These are phyloP conservation scores for Sitophilus oryzae DNA, from an alignment of 1,140 invertebrate genomes.

Conservation along the genomic window DNA sequence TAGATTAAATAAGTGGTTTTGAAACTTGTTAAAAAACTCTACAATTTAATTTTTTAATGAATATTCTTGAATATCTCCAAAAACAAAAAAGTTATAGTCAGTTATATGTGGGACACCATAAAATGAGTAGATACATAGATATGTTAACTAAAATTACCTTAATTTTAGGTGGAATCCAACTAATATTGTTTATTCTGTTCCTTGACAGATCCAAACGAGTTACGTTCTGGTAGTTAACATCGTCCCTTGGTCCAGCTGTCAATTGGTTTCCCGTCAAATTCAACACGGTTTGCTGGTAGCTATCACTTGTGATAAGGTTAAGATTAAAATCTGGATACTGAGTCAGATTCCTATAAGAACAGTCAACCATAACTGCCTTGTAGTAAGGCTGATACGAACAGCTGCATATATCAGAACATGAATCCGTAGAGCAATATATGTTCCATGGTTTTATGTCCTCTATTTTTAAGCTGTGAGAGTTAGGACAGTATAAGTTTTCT, in stretches of 20 bases:
- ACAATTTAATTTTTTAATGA: too few species aligned
- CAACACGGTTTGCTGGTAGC: slow-evolving; percentile 11
- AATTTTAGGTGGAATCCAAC: slow-evolving; percentile 28
- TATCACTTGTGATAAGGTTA: not conserved
- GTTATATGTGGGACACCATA: not conserved
- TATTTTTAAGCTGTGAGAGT: not conserved
- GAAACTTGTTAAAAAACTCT: too few species aligned
- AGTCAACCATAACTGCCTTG: slow-evolving; percentile 22
- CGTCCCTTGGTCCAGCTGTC: not conserved
- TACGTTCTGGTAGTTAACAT: slow-evolving; percentile 21
- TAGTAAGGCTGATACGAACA: slow-evolving; percentile 19
- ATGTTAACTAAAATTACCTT: slow-evolving; percentile 27
- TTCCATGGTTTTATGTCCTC: slow-evolving; percentile 14
- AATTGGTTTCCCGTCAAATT: slow-evolving; percentile 15
- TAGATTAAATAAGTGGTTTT: too few species aligned
- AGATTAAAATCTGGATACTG: slow-evolving; percentile 11
- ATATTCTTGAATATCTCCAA: too few species aligned
- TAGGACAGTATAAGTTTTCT: slow-evolving; percentile 17
- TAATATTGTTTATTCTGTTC: slow-evolving; percentile 22
- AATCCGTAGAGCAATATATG: slow-evolving; percentile 15
- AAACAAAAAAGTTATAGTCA: not conserved
- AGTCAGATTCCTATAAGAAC: slow-evolving; percentile 18
- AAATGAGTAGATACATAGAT: not conserved
- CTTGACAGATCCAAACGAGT: slow-evolving; percentile 27
- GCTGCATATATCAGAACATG: slow-evolving; percentile 24